These are phyloP conservation scores for Darevskia mixta DNA, from an alignment of 2,797 vertebrate species.

Conservation along the genomic window DNA sequence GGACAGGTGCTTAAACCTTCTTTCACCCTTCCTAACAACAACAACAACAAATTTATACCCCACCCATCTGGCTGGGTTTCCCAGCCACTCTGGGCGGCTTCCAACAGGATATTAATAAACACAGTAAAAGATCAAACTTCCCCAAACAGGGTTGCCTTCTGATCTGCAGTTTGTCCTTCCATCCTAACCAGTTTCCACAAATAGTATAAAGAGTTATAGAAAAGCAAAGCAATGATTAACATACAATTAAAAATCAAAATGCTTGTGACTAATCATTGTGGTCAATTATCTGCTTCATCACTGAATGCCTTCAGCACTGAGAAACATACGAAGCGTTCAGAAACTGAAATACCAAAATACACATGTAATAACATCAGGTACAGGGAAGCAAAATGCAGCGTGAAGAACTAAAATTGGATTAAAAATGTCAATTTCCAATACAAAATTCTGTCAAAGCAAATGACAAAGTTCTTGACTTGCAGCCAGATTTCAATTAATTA, in stretches of 20 bases:
- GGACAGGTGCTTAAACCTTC: fast-evolving
- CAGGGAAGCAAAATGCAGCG: constrained; percentile 6
- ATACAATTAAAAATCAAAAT: neutral
- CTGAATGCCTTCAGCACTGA: neutral
- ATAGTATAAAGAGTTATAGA: neutral
- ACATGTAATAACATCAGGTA: constrained; percentile 31
- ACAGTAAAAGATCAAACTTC: too few relatives aligned
- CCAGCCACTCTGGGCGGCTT: too few relatives aligned
- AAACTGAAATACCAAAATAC: neutral
- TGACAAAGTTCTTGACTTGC: constrained; percentile 23
- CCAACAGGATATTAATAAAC: too few relatives aligned
- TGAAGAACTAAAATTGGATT: neutral
- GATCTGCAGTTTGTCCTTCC: constrained; percentile 38
- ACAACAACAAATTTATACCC: too few relatives aligned
- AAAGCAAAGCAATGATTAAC: neutral
- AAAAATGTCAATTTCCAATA: constrained; percentile 27
- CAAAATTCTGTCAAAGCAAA: constrained; percentile 2
- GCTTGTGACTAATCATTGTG: neutral
- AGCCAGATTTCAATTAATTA: constrained; percentile 35
- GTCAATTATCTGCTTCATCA: neutral
- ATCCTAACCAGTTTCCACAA: neutral
- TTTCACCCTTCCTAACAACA: too few relatives aligned
- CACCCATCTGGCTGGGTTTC: too few relatives aligned
- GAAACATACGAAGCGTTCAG: neutral
- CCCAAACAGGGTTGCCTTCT: neutral